Percentiles rank a stretch among this genome's conserved stretches.
These are phyloP conservation scores for Arctia plantaginis DNA, from an alignment of 2,888 invertebrate species.

Conservation along the genomic window DNA sequence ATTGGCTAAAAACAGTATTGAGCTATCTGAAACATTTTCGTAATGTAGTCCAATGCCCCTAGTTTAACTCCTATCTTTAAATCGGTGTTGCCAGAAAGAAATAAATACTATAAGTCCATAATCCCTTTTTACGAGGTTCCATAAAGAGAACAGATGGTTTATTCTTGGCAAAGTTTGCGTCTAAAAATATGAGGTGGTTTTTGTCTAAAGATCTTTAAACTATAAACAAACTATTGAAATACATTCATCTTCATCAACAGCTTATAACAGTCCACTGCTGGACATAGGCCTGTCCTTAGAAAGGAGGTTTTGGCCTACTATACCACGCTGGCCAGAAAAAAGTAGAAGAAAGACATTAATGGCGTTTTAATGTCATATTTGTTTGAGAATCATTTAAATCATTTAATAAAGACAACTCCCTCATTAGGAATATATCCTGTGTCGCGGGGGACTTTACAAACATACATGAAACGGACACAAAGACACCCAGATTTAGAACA, in stretches of 20 bases:
- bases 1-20: neutral
- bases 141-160: constrained; percentile 1
- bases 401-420: no score
- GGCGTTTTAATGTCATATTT: neutral
- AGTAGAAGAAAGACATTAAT: neutral
- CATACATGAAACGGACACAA: no score
- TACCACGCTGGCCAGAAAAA: no score
- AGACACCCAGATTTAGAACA: no score
- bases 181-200: neutral
- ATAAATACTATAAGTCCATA: constrained; percentile 1
- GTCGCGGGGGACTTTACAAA: no score
- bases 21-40: neutral
- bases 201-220: neutral
- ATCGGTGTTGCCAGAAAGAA: neutral
- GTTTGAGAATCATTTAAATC: no score
- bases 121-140: constrained; percentile 10
- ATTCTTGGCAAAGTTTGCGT: neutral
- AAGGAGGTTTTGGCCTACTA: no score
- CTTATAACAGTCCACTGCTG: no score
- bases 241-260: no score
- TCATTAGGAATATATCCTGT: no score
- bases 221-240: neutral
- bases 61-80: neutral
- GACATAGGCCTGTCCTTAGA: no score
- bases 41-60: neutral